Evolutionary conservation across 2,888 invertebrate genomes (phyloP).

Genomic region (Drosophila paranaensis): DNA sequence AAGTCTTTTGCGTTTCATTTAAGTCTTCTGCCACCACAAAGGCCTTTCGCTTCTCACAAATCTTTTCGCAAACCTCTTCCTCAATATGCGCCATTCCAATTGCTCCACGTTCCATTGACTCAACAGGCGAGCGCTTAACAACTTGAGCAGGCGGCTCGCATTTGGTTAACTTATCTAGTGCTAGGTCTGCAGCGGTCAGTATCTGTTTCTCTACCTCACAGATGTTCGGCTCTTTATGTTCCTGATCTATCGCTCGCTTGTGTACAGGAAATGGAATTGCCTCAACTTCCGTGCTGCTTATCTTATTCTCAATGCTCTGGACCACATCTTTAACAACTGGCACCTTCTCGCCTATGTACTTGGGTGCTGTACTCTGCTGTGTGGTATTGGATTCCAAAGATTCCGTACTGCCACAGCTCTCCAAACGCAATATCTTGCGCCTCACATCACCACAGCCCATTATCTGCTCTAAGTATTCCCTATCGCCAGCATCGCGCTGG

Average conservation of each 20-base stretch:
- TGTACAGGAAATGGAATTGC: conserved; percentile 78
- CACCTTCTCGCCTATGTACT: conserved; percentile 66
- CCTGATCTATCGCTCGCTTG: conserved; percentile 71
- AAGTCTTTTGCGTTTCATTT: conserved; percentile 78
- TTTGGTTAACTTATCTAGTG: conserved; percentile 58
- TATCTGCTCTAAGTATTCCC: conserved; percentile 72
- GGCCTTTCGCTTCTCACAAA: conserved; percentile 72
- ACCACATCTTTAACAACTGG: conserved; percentile 87
- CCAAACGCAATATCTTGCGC: conserved; percentile 86
- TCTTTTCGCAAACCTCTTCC: conserved; percentile 81
- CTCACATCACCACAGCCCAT: conserved; percentile 86
- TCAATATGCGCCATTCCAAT: conserved; percentile 55
- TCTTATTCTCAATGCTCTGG: conserved; percentile 86
- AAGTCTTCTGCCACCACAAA: conserved; percentile 75
- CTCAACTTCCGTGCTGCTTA: conserved; percentile 72
- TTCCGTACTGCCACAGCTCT: conserved; percentile 76
- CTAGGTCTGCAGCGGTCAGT: conserved; percentile 68
- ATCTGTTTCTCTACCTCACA: conserved; percentile 74
- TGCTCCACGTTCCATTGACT: conserved; percentile 53
- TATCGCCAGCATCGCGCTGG: conserved; percentile 62
- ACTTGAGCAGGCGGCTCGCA: conserved; percentile 63
- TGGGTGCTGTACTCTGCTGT: conserved; percentile 43
- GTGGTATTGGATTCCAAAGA: conserved; percentile 52
- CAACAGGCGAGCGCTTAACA: conserved; percentile 68
- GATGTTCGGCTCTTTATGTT: conserved; percentile 57